These are phyloP conservation scores for Drosophila lacertosa DNA, from an alignment of 1,140 invertebrate genomes.

Conservation along the genomic window DNA sequence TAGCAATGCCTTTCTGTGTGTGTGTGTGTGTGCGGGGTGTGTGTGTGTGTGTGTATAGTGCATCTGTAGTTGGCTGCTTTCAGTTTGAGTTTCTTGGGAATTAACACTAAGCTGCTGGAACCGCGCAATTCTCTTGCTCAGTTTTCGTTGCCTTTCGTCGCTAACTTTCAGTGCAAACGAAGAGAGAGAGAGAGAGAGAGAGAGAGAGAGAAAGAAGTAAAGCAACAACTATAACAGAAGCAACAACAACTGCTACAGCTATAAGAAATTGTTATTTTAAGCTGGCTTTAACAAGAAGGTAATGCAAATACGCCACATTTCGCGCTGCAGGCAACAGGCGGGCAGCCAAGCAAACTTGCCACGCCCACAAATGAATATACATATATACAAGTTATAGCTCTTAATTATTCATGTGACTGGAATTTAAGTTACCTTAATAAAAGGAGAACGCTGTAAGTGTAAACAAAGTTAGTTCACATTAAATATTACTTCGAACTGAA, in stretches of 20 bases:
- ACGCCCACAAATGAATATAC: neutral
- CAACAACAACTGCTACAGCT: constrained; percentile 6
- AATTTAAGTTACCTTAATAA: constrained; percentile 1
- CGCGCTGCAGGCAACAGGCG: neutral
- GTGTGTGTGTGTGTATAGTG: constrained; percentile 23
- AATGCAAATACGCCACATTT: constrained; percentile 47
- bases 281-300: constrained; percentile 64
- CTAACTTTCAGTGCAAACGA: constrained; percentile 47
- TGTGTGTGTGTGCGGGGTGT: constrained; percentile 23
- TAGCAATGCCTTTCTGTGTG: constrained; percentile 23
- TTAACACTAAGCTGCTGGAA: constrained; percentile 71
- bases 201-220: too few relatives aligned
- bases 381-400: neutral
- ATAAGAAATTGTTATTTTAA: constrained; percentile 54
- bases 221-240: neutral
- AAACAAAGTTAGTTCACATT: too few relatives aligned
- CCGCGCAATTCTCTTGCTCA: constrained; percentile 17
- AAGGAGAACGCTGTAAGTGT: too few relatives aligned
- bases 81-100: constrained; percentile 67
- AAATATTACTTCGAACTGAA: too few relatives aligned
- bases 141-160: constrained; percentile 5
- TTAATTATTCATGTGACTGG: constrained; percentile 31
- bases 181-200: too few relatives aligned
- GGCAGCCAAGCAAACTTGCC: neutral
- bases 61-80: constrained; percentile 36